Conservation (phyloP, 2,797 vertebrate genomes). For the Anableps anableps region DNA sequence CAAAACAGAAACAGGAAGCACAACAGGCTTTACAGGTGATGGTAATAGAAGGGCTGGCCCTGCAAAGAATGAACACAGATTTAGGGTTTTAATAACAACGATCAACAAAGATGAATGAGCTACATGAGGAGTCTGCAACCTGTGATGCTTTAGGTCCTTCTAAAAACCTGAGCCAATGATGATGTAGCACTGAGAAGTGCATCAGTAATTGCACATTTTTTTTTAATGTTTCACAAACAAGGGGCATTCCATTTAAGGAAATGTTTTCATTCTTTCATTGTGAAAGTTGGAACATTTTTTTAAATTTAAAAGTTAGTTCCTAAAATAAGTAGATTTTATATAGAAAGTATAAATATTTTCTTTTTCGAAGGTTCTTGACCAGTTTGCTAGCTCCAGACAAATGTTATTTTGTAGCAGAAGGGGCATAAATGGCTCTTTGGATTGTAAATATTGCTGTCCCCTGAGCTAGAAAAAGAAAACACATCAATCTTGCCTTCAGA, state of each 20-base stretch:
- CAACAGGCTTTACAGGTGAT: conserved; percentile 90
- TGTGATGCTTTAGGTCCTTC: background rate
- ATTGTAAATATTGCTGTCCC: background rate
- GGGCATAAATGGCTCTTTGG: background rate
- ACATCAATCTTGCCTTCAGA: background rate
- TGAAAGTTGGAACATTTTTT: background rate
- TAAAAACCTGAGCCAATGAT: background rate
- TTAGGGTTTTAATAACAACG: background rate
- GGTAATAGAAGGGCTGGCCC: conserved; percentile 92
- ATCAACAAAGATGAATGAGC: background rate
- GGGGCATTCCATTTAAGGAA: background rate
- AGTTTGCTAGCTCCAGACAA: background rate
- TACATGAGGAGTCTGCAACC: background rate
- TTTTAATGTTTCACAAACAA: background rate
- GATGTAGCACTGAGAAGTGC: background rate
- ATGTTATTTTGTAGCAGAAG: background rate
- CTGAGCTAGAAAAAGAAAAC: too few relatives aligned
- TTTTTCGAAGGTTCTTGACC: background rate
- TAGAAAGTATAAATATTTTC: background rate
- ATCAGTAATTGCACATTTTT: background rate
- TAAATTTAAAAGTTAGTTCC: too few relatives aligned
- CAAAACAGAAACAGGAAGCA: conserved; percentile 92
- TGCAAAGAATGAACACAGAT: conserved; percentile 63
- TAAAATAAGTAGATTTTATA: background rate
- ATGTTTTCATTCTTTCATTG: background rate